A percentile compares a stretch with the other conserved stretches of the same genome.
Evolutionary conservation across 2,113 vertebrate genomes (phyloP).

Genomic region (Tachysurus fulvidraco): DNA sequence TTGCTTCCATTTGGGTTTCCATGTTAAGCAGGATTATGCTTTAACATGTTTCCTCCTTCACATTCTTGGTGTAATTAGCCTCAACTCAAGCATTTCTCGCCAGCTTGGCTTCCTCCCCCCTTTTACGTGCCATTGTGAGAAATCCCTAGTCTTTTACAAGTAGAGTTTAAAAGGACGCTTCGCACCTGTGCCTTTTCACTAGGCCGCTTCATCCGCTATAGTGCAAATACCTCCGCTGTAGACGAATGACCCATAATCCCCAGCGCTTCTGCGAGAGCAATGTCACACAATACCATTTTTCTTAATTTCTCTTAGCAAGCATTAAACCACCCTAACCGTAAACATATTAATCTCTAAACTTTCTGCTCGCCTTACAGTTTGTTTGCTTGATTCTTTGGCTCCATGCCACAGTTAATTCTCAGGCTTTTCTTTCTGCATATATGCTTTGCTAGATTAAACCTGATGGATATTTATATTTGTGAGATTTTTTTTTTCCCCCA

Average conservation of each 20-base stretch:
- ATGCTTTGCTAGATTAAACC: not conserved
- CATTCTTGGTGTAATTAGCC: conserved; percentile 74
- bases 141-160: conserved; percentile 45
- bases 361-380: conserved; percentile 19
- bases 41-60: conserved; percentile 42
- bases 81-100: conserved; percentile 66
- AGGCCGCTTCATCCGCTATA: conserved; percentile 46
- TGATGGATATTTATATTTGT: not conserved
- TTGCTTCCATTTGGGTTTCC: not conserved
- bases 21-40: not conserved
- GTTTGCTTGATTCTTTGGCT: conserved; percentile 36
- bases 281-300: conserved; percentile 5
- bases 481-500: not conserved
- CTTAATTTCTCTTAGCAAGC: conserved; percentile 1
- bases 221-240: conserved; percentile 55
- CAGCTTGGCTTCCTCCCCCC: conserved; percentile 52
- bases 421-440: not conserved
- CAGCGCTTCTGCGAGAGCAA: conserved; percentile 17
- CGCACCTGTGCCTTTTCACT: conserved; percentile 68
- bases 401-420: not conserved
- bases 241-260: conserved; percentile 47
- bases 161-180: conserved; percentile 64
- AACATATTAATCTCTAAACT: conserved; percentile 7
- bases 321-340: conserved; percentile 6
- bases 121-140: conserved; percentile 58